These are phyloP conservation scores for Callorhinus ursinus DNA, from an alignment of 2,113 vertebrate species.

Conservation along the genomic window DNA sequence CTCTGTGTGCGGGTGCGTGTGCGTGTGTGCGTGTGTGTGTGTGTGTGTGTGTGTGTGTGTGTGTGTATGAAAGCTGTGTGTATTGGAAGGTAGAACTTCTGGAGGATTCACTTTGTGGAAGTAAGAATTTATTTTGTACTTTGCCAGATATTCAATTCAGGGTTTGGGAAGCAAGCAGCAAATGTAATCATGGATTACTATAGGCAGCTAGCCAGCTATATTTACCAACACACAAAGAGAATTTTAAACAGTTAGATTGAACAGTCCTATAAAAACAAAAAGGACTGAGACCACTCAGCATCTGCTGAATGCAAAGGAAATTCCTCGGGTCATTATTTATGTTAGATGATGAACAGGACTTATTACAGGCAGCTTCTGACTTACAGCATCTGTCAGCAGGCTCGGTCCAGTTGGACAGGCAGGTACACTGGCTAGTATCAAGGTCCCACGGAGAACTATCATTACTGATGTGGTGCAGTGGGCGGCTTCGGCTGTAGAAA, in stretches of 20 bases:
- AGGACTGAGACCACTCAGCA: constrained; percentile 21
- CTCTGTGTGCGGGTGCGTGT: not conserved
- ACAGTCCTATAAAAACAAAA: constrained; percentile 59
- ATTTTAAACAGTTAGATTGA: constrained; percentile 78
- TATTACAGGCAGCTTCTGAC: not conserved
- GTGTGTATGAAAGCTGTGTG: not conserved
- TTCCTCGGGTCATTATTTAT: not conserved
- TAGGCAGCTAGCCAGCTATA: constrained; percentile 66
- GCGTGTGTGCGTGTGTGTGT: not conserved
- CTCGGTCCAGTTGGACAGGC: constrained; percentile 69
- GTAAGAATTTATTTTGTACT: constrained; percentile 80
- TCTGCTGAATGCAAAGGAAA: constrained; percentile 61
- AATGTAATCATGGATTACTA: constrained; percentile 84
- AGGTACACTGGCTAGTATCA: constrained; percentile 78
- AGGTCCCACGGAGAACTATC: constrained; percentile 76
- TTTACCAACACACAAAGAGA: constrained; percentile 64
- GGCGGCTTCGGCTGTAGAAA: constrained; percentile 79
- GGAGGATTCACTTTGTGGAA: constrained; percentile 76
- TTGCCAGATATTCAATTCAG: constrained; percentile 81
- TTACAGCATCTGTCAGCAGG: constrained; percentile 64
- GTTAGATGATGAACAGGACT: not conserved
- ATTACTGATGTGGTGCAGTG: constrained; percentile 75
- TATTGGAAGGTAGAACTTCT: constrained; percentile 50
- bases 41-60: not conserved
- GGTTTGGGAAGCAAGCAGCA: constrained; percentile 69